These are phyloP conservation scores for Monopterus albus DNA, from an alignment of 2,113 vertebrate genomes.

Conservation along the genomic window DNA sequence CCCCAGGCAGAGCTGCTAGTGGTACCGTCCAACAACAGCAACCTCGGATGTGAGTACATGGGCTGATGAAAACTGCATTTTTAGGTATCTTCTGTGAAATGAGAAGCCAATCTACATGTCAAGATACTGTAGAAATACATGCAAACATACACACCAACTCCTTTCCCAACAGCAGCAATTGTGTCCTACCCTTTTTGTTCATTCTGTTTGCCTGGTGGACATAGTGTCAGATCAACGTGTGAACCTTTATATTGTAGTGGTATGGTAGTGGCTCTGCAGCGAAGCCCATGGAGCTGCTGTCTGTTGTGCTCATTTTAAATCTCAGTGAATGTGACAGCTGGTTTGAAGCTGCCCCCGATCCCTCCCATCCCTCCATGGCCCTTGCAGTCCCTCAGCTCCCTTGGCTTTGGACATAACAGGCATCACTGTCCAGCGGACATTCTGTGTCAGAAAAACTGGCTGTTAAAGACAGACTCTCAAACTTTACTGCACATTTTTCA, in stretches of 20 bases:
- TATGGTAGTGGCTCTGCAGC: constrained; percentile 42
- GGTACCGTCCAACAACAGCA: constrained; percentile 93
- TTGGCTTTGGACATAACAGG: constrained; percentile 36
- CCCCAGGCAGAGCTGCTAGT: constrained; percentile 92
- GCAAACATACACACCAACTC: background rate
- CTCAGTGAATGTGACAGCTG: constrained; percentile 71
- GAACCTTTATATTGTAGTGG: constrained; percentile 55
- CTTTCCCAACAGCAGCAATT: constrained; percentile 6
- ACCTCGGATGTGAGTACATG: constrained; percentile 90
- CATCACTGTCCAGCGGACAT: constrained; percentile 47
- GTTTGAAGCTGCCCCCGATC: constrained; percentile 55
- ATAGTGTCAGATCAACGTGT: constrained; percentile 69
- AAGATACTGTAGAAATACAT: background rate
- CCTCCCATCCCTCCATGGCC: background rate
- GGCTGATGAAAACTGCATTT: constrained; percentile 7
- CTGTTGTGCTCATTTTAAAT: constrained; percentile 57
- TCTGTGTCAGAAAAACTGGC: constrained; percentile 47
- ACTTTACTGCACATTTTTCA: constrained; percentile 34
- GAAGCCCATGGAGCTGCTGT: constrained; percentile 68
- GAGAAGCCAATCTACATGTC: background rate
- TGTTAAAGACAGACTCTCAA: constrained; percentile 30
- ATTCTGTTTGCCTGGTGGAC: constrained; percentile 61
- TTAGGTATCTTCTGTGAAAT: background rate
- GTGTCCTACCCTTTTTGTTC: constrained; percentile 29
- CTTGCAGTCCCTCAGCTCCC: constrained; percentile 35